Evolutionary conservation across 2,113 vertebrate genomes (phyloP).

Genomic region (Plecotus auritus): DNA sequence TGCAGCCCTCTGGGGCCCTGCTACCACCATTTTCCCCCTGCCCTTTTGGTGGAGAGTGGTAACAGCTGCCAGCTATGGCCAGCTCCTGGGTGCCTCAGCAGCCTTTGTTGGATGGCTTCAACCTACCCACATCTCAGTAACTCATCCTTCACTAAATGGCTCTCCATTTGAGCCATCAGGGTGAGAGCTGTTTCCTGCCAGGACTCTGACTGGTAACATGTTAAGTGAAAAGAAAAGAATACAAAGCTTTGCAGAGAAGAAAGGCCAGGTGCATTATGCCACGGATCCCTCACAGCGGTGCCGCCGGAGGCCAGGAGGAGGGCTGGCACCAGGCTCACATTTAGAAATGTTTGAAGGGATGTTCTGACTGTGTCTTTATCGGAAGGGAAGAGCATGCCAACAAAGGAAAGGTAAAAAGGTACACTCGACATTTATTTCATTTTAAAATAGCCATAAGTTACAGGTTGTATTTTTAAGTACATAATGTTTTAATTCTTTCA

Average conservation of each 20-base stretch:
- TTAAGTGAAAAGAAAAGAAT: neutral
- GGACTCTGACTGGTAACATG: neutral
- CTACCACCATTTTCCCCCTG: neutral
- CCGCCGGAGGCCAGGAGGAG: neutral
- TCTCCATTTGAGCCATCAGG: neutral
- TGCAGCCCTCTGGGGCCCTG: neutral
- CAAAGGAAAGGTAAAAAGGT: neutral
- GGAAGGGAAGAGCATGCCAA: neutral
- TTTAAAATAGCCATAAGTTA: neutral
- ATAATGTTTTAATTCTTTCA: neutral
- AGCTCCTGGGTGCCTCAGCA: neutral
- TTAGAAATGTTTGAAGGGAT: slow-evolving; percentile 35
- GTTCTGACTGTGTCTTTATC: neutral
- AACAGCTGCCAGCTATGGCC: neutral
- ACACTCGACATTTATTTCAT: neutral
- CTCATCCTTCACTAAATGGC: neutral
- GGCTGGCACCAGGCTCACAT: neutral
- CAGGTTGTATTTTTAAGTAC: neutral
- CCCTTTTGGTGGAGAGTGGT: neutral
- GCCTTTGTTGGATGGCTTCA: neutral
- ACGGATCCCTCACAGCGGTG: neutral
- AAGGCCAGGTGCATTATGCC: neutral
- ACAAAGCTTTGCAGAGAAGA: neutral
- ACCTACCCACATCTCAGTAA: neutral
- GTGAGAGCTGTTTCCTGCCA: neutral